Conservation (phyloP, 2,888 invertebrate species). For the Muscina levida region DNA sequence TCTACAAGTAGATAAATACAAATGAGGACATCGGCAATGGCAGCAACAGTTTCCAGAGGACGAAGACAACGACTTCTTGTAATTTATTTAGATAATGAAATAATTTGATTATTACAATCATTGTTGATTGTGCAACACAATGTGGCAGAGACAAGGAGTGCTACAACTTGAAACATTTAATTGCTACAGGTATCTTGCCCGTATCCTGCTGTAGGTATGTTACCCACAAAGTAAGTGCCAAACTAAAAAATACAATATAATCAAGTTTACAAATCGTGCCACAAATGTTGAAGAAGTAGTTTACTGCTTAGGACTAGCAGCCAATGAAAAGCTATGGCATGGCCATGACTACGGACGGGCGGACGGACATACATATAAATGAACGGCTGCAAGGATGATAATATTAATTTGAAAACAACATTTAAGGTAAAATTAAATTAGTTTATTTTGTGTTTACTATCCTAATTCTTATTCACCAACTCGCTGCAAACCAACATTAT, state of each 20-base stretch:
- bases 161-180: no score
- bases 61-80: no score
- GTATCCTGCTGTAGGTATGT: no score
- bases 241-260: conserved; percentile 36
- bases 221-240: conserved; percentile 7
- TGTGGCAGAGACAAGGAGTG: no score
- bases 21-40: conserved; percentile 31
- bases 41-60: no score
- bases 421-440: conserved; percentile 38
- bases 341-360: not conserved
- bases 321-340: not conserved
- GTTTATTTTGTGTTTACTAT: not conserved
- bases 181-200: no score
- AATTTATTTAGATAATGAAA: no score
- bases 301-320: no score
- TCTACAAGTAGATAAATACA: conserved; percentile 67
- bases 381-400: conserved; percentile 20
- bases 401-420: conserved; percentile 49
- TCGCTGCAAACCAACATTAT: not conserved
- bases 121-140: conserved; percentile 19
- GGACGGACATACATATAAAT: not conserved
- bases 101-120: conserved; percentile 37
- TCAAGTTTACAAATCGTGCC: conserved; percentile 21
- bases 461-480: not conserved
- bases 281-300: conserved; percentile 1